Evolutionary conservation across 2,113 vertebrate genomes (phyloP).

Genomic region (Plestiodon gilberti): DNA sequence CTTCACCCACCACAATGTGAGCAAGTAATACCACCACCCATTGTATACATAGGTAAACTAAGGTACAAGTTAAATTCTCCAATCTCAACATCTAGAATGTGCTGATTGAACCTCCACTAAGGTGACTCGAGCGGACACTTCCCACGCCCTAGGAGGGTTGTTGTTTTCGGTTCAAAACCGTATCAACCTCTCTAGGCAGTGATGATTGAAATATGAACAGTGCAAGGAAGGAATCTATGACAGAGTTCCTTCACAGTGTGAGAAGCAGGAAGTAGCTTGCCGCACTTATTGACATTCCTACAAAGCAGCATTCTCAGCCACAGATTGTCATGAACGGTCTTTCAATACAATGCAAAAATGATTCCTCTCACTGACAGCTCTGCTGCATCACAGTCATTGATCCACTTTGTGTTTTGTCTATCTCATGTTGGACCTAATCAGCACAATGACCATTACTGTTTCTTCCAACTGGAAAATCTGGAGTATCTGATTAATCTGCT

Average conservation of each 20-base stretch:
- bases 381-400: background rate
- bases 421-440: background rate
- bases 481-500: background rate
- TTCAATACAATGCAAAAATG: background rate
- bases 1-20: too few relatives aligned
- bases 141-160: constrained; percentile 2
- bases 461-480: background rate
- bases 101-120: background rate
- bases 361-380: background rate
- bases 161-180: background rate
- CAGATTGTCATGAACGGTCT: background rate
- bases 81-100: background rate
- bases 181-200: background rate
- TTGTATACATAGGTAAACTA: background rate
- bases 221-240: constrained; percentile 16
- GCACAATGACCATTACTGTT: background rate
- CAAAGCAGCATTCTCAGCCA: background rate
- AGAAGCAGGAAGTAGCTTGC: constrained; percentile 28
- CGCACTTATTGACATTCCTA: background rate
- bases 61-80: background rate
- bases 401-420: background rate
- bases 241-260: constrained; percentile 25
- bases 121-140: constrained; percentile 1
- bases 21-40: too few relatives aligned
- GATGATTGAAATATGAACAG: constrained; percentile 15